Percentiles rank a stretch among this genome's conserved stretches.
These are phyloP conservation scores for Lasiurus cinereus DNA, from an alignment of 2,113 vertebrate genomes.

Conservation along the genomic window DNA sequence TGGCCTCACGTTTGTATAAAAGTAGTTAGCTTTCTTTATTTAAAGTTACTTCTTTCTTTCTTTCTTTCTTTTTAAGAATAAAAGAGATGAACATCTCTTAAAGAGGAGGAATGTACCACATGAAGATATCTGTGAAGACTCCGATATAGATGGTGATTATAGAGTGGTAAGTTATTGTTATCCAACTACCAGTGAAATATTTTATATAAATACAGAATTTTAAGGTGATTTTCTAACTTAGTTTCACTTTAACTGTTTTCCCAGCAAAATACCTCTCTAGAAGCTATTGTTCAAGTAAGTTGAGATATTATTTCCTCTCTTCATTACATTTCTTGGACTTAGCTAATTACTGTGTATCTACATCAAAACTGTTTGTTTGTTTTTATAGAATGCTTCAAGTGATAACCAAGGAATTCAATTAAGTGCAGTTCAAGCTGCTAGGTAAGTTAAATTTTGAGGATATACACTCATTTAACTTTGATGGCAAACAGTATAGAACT, in stretches of 20 bases:
- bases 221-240: constrained; percentile 35
- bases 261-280: constrained; percentile 98
- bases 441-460: constrained; percentile 88
- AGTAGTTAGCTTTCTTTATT: constrained; percentile 36
- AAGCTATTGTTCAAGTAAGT: constrained; percentile 99
- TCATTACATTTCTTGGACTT: not conserved
- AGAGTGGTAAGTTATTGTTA: constrained; percentile 92
- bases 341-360: constrained; percentile 66
- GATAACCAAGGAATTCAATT: constrained; percentile 99
- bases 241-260: constrained; percentile 75
- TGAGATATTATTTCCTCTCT: not conserved
- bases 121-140: constrained; percentile 98
- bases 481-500: constrained; percentile 9
- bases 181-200: not conserved
- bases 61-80: constrained; percentile 90
- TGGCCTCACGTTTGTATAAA: not conserved
- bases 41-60: not conserved
- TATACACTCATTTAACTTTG: constrained; percentile 10
- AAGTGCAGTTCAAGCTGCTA: constrained; percentile 98
- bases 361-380: constrained; percentile 67
- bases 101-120: constrained; percentile 98
- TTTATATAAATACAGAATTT: not conserved
- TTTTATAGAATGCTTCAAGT: constrained; percentile 96
- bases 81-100: constrained; percentile 98
- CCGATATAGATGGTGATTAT: constrained; percentile 96